These are phyloP conservation scores for Chionis minor DNA, from an alignment of 2,113 vertebrate genomes.

Conservation along the genomic window DNA sequence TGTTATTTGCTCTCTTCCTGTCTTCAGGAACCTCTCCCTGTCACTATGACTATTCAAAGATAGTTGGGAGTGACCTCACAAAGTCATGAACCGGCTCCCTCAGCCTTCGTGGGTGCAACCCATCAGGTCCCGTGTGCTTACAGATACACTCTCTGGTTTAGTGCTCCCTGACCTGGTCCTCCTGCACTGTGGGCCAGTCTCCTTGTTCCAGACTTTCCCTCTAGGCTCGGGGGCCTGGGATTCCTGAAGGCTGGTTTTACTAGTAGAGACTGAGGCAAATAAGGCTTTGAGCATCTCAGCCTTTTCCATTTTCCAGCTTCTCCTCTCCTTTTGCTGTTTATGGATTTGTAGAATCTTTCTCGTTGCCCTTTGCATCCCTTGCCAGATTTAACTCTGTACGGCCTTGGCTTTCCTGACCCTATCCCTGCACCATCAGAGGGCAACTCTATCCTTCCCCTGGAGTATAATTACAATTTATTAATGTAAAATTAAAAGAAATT, in stretches of 20 bases:
- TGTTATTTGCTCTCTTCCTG: not conserved
- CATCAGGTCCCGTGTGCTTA: not conserved
- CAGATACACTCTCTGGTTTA: not conserved
- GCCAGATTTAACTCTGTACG: not conserved
- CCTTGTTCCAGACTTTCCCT: not conserved
- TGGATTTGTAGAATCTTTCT: not conserved
- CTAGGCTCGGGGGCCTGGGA: fast-evolving
- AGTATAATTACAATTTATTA: not conserved
- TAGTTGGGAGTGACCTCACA: not conserved
- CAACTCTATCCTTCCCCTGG: not conserved
- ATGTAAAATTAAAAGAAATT: not conserved
- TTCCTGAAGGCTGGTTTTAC: not conserved
- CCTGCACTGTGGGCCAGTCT: not conserved
- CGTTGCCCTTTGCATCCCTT: not conserved
- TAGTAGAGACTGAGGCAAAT: not conserved
- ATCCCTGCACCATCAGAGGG: not conserved
- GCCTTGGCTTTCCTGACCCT: not conserved
- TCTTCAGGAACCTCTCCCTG: not conserved
- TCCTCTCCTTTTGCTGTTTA: not conserved
- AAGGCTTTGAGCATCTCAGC: not conserved
- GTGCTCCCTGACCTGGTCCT: not conserved
- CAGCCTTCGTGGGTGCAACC: not conserved
- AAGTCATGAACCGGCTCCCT: not conserved
- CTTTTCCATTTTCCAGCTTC: not conserved
- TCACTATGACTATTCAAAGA: not conserved